Conservation (phyloP, 1,140 invertebrate genomes). For the Diabrotica undecimpunctata region DNA sequence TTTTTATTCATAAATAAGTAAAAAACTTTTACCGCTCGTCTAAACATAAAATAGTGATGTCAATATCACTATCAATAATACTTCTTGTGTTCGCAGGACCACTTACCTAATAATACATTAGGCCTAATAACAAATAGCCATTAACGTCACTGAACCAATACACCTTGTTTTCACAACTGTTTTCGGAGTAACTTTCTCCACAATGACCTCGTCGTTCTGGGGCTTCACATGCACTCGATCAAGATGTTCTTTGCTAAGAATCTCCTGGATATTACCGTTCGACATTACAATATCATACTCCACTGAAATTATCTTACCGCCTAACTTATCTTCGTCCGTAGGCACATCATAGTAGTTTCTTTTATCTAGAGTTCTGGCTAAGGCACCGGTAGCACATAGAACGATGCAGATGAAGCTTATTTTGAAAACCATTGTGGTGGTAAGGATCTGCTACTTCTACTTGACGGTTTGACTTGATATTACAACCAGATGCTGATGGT, state of each 20-base stretch:
- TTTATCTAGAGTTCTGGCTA: neutral
- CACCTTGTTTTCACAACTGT: neutral
- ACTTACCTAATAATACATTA: no score
- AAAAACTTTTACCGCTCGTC: no score
- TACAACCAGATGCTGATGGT: no score
- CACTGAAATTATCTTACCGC: neutral
- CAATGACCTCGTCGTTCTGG: neutral
- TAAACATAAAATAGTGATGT: no score
- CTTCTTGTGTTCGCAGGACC: no score
- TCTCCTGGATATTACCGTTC: neutral
- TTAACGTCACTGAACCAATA: neutral
- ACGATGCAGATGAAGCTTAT: no score
- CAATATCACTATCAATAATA: no score
- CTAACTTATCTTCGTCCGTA: neutral
- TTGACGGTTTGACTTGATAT: no score
- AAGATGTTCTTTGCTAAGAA: neutral
- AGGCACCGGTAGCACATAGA: neutral
- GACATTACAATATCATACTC: neutral
- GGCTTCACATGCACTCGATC: neutral
- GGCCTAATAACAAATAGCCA: neutral
- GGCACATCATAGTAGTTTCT: slow-evolving; percentile 6
- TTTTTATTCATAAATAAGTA: no score
- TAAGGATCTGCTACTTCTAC: no score
- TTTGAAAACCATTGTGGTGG: no score
- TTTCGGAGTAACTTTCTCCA: neutral